Conservation (phyloP, 1,140 invertebrate genomes). For the Drosophila fuyamai region DNA sequence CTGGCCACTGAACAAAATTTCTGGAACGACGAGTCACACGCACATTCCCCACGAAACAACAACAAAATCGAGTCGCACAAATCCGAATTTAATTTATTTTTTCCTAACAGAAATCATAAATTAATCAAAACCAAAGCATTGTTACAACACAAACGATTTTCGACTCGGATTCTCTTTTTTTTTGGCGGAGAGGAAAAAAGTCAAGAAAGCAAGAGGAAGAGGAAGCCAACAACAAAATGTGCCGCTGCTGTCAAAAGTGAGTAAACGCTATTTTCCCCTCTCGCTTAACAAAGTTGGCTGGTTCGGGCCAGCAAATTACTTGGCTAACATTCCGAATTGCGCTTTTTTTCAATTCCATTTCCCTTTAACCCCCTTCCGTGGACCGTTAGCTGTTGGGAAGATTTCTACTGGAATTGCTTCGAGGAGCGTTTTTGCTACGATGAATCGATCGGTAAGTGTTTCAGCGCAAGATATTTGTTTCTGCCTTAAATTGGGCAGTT, state of each 20-base stretch:
- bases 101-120: conserved; percentile 53
- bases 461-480: not conserved
- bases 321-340: conserved; percentile 36
- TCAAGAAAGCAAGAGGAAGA: conserved; percentile 39
- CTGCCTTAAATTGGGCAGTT: conserved; percentile 41
- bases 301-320: conserved; percentile 30
- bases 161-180: conserved; percentile 28
- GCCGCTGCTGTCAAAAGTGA: conserved; percentile 84
- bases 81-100: conserved; percentile 65
- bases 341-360: conserved; percentile 25
- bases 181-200: conserved; percentile 23
- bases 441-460: conserved; percentile 86
- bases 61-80: conserved; percentile 11
- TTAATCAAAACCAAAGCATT: conserved; percentile 55
- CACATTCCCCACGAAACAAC: conserved; percentile 29
- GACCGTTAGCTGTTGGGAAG: conserved; percentile 86
- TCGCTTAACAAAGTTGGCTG: conserved; percentile 20
- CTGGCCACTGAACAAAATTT: conserved; percentile 47
- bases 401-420: conserved; percentile 87
- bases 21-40: conserved; percentile 66
- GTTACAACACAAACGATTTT: conserved; percentile 39
- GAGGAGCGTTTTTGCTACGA: conserved; percentile 87
- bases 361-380: not conserved
- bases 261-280: conserved; percentile 40
- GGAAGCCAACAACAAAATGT: conserved; percentile 65